Evolutionary conservation across 2,113 vertebrate genomes (phyloP).

Genomic region (Protobothrops flavoviridis): DNA sequence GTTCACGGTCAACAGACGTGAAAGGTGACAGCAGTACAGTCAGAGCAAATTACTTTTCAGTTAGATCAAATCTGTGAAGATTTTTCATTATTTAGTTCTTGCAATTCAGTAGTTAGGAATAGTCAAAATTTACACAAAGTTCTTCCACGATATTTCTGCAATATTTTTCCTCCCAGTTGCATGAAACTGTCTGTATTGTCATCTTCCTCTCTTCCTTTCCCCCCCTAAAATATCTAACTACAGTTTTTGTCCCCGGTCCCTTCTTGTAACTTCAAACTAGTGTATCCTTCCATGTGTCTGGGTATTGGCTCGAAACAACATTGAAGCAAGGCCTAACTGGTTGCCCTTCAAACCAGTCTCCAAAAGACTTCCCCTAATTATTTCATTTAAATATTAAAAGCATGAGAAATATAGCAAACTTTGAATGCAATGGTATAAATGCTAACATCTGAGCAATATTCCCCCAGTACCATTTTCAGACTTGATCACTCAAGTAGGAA

Average conservation of each 20-base stretch:
- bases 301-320: neutral
- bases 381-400: neutral
- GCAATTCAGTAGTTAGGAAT: neutral
- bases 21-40: constrained; percentile 49
- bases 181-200: neutral
- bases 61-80: constrained; percentile 48
- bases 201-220: neutral
- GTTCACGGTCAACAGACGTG: constrained; percentile 17
- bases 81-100: neutral
- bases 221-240: neutral
- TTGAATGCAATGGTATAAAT: neutral
- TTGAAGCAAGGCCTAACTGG: neutral
- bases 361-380: neutral
- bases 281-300: neutral
- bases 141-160: neutral
- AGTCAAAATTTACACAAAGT: neutral
- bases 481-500: too few species aligned
- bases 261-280: neutral
- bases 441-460: neutral
- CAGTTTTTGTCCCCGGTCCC: neutral
- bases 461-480: neutral
- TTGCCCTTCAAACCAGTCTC: neutral
- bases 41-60: constrained; percentile 58
- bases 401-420: neutral
- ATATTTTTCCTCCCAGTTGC: neutral